These are phyloP conservation scores for Acrocephalus kingi DNA, from an alignment of 2,113 vertebrate species.

Conservation along the genomic window DNA sequence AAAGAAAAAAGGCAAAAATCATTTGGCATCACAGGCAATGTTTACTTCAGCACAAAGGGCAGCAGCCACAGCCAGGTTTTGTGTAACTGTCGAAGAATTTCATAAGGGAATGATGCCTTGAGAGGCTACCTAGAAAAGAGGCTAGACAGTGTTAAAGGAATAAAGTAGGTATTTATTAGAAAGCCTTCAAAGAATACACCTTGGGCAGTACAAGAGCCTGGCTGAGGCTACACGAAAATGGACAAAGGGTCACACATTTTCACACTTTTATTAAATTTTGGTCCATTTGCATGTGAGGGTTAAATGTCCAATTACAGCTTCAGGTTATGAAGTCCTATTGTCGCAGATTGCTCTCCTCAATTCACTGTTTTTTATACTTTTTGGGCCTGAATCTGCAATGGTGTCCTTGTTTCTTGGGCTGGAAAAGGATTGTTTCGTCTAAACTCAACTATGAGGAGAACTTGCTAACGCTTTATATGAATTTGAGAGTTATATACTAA, in stretches of 20 bases:
- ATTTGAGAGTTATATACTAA: neutral
- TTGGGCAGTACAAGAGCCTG: neutral
- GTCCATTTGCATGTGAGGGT: neutral
- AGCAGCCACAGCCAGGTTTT: neutral
- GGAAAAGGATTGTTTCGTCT: neutral
- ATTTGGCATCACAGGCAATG: neutral
- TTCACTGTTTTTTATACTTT: neutral
- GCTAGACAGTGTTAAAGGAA: neutral
- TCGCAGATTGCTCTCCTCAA: neutral
- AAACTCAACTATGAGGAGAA: neutral
- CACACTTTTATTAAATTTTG: neutral
- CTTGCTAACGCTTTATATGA: neutral
- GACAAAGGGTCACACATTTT: rapidly evolving
- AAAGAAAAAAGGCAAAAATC: neutral
- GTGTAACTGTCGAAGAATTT: neutral
- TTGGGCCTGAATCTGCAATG: neutral
- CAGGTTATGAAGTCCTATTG: too few relatives aligned
- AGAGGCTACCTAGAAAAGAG: neutral
- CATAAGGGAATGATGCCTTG: neutral
- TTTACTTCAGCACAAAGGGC: neutral
- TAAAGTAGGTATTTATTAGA: neutral
- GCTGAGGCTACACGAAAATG: rapidly evolving
- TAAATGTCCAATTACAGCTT: neutral
- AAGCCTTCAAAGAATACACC: neutral
- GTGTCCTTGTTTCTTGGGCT: neutral